These are phyloP conservation scores for Corythaeola cristata DNA, from an alignment of 2,113 vertebrate species.

Conservation along the genomic window DNA sequence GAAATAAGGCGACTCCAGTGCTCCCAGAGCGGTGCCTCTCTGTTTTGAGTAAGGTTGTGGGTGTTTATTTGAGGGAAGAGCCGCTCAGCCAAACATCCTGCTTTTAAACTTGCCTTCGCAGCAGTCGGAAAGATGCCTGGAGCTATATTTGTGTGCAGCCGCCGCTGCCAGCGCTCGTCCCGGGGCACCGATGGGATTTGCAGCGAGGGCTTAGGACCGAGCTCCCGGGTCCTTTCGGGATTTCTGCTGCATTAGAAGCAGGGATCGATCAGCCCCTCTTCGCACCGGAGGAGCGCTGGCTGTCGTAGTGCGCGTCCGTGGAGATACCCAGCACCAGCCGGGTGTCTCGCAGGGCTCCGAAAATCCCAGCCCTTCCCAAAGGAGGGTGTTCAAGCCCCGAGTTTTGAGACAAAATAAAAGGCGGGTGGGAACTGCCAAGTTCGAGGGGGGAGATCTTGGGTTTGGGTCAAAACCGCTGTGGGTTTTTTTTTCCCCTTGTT, in stretches of 20 bases:
- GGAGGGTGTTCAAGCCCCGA: neutral
- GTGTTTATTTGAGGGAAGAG: conserved; percentile 93
- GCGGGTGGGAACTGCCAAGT: neutral
- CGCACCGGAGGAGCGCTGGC: neutral
- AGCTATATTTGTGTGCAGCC: conserved; percentile 53
- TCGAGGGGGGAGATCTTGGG: neutral
- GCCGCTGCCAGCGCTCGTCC: rapidly evolving
- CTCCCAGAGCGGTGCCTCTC: conserved; percentile 80
- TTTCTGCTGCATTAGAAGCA: neutral
- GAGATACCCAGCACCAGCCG: neutral
- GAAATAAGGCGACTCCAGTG: conserved; percentile 76
- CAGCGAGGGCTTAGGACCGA: neutral
- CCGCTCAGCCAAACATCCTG: conserved; percentile 91
- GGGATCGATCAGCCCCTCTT: neutral
- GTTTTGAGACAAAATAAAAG: conserved; percentile 3
- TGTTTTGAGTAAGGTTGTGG: conserved; percentile 82
- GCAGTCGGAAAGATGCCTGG: conserved; percentile 69
- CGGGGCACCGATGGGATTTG: neutral
- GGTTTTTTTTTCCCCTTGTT: neutral
- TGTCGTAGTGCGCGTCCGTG: neutral
- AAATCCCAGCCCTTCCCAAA: neutral
- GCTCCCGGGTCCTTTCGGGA: neutral
- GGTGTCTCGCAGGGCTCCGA: neutral
- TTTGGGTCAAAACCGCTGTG: neutral
- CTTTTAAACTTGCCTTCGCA: conserved; percentile 78